Evolutionary conservation across 2,888 invertebrate genomes (phyloP).

Genomic region (Girardia tigrina): DNA sequence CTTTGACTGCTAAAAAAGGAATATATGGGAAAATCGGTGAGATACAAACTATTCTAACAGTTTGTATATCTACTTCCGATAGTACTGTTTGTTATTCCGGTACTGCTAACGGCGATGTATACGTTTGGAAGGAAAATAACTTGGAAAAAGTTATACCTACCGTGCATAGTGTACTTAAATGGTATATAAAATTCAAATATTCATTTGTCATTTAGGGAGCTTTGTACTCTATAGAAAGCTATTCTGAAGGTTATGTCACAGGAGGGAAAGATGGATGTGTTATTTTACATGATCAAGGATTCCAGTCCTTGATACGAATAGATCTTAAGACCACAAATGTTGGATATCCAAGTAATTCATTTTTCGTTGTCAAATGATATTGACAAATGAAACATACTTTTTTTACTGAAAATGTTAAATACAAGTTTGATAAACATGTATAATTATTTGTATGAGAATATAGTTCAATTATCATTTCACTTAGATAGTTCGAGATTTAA

Average conservation of each 20-base stretch:
- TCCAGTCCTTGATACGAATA: conserved; percentile 43
- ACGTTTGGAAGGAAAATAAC: conserved; percentile 48
- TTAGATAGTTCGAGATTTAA: too few species aligned
- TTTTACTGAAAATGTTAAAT: too few species aligned
- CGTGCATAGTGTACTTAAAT: conserved; percentile 47
- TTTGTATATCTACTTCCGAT: conserved; percentile 44
- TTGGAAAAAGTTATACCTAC: conserved; percentile 44
- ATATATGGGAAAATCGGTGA: conserved; percentile 44
- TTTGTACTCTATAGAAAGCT: conserved; percentile 43
- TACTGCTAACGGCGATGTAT: conserved; percentile 50
- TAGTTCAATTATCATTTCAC: too few species aligned
- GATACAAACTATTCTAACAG: conserved; percentile 48
- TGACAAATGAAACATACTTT: too few species aligned
- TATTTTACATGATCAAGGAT: conserved; percentile 47
- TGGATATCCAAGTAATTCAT: conserved; percentile 46
- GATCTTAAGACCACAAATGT: conserved; percentile 42
- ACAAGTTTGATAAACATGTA: too few species aligned
- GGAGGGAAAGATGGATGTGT: conserved; percentile 49
- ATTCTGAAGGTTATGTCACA: conserved; percentile 46
- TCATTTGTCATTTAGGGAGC: conserved; percentile 41
- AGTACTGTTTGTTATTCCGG: conserved; percentile 47
- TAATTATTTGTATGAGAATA: too few species aligned
- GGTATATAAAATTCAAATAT: background rate
- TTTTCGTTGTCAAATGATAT: too few species aligned
- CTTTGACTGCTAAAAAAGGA: conserved; percentile 47